phyloP scores from a whole-genome alignment of 2,888 invertebrate species.

The Sinelater perroti region DNA sequence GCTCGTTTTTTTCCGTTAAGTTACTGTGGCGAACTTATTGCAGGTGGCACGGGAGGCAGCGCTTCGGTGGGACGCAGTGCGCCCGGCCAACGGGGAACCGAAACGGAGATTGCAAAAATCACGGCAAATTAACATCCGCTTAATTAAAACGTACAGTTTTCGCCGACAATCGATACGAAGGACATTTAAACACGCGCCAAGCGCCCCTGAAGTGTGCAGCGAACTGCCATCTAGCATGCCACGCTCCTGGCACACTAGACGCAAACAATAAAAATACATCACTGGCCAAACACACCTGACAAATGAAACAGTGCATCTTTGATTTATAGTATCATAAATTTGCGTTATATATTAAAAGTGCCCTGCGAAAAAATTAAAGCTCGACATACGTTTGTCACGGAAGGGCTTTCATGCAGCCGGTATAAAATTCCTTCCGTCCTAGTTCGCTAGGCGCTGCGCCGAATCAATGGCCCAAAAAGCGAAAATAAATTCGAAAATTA shows the following conservation, averaged over 20 bases:
- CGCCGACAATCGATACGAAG: conserved; percentile 54
- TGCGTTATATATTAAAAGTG: conserved; percentile 58
- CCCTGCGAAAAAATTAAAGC: conserved; percentile 55
- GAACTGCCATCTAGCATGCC: conserved; percentile 59
- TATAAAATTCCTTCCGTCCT: too few relatives aligned
- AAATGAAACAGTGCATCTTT: conserved; percentile 62
- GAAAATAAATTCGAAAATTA: too few relatives aligned
- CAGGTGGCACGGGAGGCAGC: too few relatives aligned
- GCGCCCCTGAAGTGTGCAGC: conserved; percentile 48
- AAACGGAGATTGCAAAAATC: conserved; percentile 26
- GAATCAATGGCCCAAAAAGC: too few relatives aligned
- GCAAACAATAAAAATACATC: conserved; percentile 61
- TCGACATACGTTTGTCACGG: conserved; percentile 39
- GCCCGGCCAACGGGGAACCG: neutral
- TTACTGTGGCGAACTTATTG: too few relatives aligned
- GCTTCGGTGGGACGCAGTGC: too few relatives aligned
- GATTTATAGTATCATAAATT: conserved; percentile 61
- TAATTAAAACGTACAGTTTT: conserved; percentile 54
- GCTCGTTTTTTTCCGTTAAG: too few relatives aligned
- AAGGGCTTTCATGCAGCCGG: neutral
- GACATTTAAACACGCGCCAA: conserved; percentile 55
- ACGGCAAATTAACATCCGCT: conserved; percentile 52
- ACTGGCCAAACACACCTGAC: conserved; percentile 61
- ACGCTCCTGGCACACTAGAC: conserved; percentile 53
- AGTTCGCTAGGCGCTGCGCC: too few relatives aligned